Conservation (phyloP, 2,888 invertebrate genomes). For the Stegana nigrithorax region DNA sequence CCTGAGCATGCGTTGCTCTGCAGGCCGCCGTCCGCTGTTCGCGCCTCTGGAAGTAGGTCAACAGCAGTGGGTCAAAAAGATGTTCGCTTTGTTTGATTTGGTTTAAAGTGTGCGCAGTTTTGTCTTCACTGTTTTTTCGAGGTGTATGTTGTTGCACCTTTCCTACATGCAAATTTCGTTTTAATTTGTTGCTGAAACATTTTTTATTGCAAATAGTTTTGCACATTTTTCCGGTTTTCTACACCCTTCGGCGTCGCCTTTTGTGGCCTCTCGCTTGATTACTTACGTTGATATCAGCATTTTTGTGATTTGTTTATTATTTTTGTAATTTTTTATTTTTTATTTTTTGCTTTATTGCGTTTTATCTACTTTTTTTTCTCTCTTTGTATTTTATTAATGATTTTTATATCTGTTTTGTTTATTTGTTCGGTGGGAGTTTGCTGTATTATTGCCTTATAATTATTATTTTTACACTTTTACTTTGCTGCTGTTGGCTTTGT, state of each 20-base stretch:
- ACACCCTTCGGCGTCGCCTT: conserved; percentile 26
- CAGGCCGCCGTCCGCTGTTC: background rate
- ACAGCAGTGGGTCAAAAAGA: conserved; percentile 48
- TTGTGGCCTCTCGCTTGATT: too few species aligned
- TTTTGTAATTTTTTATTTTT: conserved; percentile 3
- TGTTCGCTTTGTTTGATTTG: conserved; percentile 36
- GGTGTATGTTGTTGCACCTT: background rate
- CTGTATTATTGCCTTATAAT: conserved; percentile 40
- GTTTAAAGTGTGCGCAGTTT: conserved; percentile 30
- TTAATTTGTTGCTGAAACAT: conserved; percentile 16
- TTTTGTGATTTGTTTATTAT: conserved; percentile 31
- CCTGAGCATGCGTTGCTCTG: background rate
- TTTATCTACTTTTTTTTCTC: background rate
- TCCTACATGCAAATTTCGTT: background rate
- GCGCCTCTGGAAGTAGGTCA: conserved; percentile 38
- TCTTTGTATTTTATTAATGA: background rate
- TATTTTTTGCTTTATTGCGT: background rate
- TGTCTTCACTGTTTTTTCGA: too few species aligned
- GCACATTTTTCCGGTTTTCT: conserved; percentile 11
- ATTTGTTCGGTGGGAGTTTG: conserved; percentile 35
- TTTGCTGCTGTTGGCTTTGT: conserved; percentile 30
- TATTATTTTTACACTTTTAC: conserved; percentile 8
- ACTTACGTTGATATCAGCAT: conserved; percentile 64
- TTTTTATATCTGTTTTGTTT: too few species aligned
- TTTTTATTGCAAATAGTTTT: conserved; percentile 21